Evolutionary conservation across 1,140 invertebrate genomes (phyloP).

Genomic region (Saccostrea cuccullata): DNA sequence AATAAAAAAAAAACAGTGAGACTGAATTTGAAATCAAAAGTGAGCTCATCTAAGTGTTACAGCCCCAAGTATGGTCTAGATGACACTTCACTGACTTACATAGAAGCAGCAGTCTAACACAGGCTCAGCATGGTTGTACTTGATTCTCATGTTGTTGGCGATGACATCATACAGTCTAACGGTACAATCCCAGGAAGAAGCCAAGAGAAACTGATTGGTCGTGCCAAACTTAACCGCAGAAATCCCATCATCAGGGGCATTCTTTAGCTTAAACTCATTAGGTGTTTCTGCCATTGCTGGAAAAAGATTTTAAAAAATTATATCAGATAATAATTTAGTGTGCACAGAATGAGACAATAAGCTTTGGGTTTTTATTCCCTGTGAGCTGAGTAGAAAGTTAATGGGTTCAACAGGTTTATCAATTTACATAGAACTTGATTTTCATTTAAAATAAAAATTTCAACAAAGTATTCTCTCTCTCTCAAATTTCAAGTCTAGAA

Average conservation of each 20-base stretch:
- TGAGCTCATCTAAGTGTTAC: too few species aligned
- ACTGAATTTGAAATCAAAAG: too few species aligned
- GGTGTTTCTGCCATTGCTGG: conserved; percentile 66
- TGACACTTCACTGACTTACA: conserved; percentile 81
- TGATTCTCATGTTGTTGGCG: conserved; percentile 90
- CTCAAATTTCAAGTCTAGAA: too few species aligned
- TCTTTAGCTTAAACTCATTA: conserved; percentile 92
- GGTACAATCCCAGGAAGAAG: conserved; percentile 95
- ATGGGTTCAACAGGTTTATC: too few species aligned
- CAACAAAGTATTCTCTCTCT: too few species aligned
- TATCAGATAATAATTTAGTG: too few species aligned
- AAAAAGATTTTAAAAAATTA: not conserved
- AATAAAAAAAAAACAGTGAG: too few species aligned
- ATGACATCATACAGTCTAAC: conserved; percentile 95
- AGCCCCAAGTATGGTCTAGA: not conserved
- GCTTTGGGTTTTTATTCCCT: too few species aligned
- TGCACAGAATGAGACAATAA: too few species aligned
- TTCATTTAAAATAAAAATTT: too few species aligned
- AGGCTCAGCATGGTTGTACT: conserved; percentile 91
- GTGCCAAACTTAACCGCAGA: conserved; percentile 96
- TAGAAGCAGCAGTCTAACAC: conserved; percentile 96
- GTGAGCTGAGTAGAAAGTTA: too few species aligned
- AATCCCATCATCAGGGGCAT: conserved; percentile 92
- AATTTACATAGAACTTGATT: too few species aligned
- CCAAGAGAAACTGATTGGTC: conserved; percentile 93